Evolutionary conservation across 2,888 invertebrate genomes (phyloP), one percentile per base, ranked within the genome.

Genomic region (Limenitis camilla): DNA sequence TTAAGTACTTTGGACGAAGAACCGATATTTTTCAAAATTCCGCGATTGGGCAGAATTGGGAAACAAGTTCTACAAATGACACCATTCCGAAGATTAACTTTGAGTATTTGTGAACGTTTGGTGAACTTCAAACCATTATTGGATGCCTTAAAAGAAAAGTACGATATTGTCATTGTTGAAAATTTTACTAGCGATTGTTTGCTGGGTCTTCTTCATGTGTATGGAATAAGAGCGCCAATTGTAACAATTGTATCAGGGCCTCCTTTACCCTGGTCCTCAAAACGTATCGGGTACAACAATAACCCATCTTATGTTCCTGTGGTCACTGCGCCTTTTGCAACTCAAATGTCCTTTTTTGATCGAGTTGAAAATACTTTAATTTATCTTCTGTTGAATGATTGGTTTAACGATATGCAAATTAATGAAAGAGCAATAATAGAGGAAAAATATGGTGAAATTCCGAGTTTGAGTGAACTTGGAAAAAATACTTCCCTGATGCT

Each of bases 131-230:
- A 74, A 6, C 77, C 84, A 4, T 57, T 88, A 31, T 66, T 70
- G 1, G 78, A 79, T 7, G 77, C 75, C 6, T 54, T 88, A 59
- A 71, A 76, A 56, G 71, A 71, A 33, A 75, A 83, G n/a, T 93
- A 91, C 60, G 93, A 94, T 66, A 64, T 92, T 8, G 72, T 92
- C 7, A 68, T 92, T 6, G 81, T 89, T 27, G 92, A 92, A 68
- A 84, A 89, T 57, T 92, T 92, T 59, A 90, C 88, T 60, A 89
- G 90, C 32, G 91, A 92, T 61, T 92, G 92, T 53, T 88, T 91
- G 72, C 69, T 92, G 43, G 91, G 90, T 0, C 72, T 92, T 47
- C 84, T 88, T 0, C 84, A 91, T 67, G 67, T 89, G 29, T 81
- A 91, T 60, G 76, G 74, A 1, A 60, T 78, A 52, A 78, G 87